Evolutionary conservation across 2,888 invertebrate species (phyloP).

Genomic region (Metacarcinus magister): DNA sequence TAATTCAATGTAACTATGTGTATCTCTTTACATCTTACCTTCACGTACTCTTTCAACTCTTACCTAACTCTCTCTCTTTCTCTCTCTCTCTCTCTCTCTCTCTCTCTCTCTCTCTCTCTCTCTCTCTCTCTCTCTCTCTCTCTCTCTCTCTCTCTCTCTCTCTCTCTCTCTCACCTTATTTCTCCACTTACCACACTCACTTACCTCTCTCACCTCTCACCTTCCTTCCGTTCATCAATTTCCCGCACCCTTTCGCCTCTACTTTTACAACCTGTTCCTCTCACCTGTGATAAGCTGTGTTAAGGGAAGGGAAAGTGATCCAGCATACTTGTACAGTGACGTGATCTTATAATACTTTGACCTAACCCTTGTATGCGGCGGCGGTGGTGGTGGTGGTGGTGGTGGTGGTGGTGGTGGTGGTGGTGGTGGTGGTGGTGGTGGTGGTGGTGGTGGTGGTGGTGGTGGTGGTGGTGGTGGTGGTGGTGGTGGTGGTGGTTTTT

Average conservation of each 20-base stretch:
- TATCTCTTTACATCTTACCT: neutral
- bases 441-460: neutral
- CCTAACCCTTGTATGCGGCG: neutral
- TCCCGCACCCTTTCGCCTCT: too few relatives aligned
- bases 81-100: slow-evolving; percentile 50
- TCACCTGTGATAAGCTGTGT: too few relatives aligned
- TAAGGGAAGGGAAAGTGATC: neutral
- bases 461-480: neutral
- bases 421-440: neutral
- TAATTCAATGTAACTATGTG: neutral
- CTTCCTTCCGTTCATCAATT: too few relatives aligned
- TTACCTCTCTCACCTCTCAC: too few relatives aligned
- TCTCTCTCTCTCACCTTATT: neutral
- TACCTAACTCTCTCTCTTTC: neutral
- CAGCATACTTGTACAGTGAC: neutral
- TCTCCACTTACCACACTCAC: too few relatives aligned
- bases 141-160: neutral
- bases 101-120: slow-evolving; percentile 27
- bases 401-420: neutral
- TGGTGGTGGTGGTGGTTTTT: neutral
- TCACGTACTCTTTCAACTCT: neutral
- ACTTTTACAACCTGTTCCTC: too few relatives aligned
- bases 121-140: slow-evolving; percentile 51
- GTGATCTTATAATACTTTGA: too few relatives aligned
- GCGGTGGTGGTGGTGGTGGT: neutral